Conservation (phyloP, 2,113 vertebrate genomes). For the Parus major region DNA sequence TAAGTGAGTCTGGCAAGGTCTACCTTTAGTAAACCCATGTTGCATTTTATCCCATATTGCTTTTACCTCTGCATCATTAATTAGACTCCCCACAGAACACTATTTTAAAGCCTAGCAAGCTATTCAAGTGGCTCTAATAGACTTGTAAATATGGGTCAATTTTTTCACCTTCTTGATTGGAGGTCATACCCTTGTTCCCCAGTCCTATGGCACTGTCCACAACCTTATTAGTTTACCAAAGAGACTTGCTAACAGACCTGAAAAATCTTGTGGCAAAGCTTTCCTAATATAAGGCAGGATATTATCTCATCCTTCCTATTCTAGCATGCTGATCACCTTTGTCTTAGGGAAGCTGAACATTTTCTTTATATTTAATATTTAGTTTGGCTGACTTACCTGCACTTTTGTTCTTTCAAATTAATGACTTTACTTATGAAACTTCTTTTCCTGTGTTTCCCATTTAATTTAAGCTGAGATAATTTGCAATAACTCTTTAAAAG, state of each 20-base stretch:
- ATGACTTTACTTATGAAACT: neutral
- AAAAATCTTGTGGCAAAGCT: neutral
- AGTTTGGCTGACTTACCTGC: neutral
- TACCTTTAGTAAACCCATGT: slow-evolving; percentile 45
- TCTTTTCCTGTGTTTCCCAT: neutral
- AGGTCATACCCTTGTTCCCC: slow-evolving; percentile 19
- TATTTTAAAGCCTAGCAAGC: slow-evolving; percentile 34
- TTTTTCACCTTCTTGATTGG: slow-evolving; percentile 33
- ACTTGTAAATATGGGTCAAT: slow-evolving; percentile 20
- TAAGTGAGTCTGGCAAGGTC: slow-evolving; percentile 35
- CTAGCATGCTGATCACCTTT: neutral
- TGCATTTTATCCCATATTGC: slow-evolving; percentile 59
- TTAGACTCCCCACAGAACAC: slow-evolving; percentile 39
- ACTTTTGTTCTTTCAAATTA: neutral
- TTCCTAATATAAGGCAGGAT: neutral
- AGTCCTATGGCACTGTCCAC: neutral
- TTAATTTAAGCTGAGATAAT: neutral
- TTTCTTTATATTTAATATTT: neutral
- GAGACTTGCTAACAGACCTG: neutral
- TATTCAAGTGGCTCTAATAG: slow-evolving; percentile 44
- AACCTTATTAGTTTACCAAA: neutral
- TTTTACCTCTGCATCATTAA: slow-evolving; percentile 65
- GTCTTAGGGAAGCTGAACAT: neutral
- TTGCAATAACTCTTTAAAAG: neutral
- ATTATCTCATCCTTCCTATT: neutral